Evolutionary conservation across 2,888 invertebrate species (phyloP), one percentile per base, ranked within the genome.

Genomic region (Zygothrica quintamaculata): DNA sequence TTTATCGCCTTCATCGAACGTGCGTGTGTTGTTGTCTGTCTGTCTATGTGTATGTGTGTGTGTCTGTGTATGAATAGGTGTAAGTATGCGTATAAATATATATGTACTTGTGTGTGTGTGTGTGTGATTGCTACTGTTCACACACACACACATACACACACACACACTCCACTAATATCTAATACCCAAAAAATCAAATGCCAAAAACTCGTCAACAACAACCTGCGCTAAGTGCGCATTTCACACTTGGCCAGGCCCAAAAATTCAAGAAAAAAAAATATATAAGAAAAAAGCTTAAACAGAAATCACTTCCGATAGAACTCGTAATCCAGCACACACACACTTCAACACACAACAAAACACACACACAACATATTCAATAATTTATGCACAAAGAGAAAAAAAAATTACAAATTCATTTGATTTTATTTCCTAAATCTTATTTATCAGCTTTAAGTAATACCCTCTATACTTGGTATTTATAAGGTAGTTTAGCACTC

Each of bases 1-100:
- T 87, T 87, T 87, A 82, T 82, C 81, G 81, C 87, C n/a, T 55
- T 72, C 69, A 65, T 40, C 67, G 77, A 66, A 57, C 73, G 70
- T 77, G 74, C 75, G 71, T 50, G 57, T 56, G 26, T 16, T 11
- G 8, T 34, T 50, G 34, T 37, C n/a, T 29, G 51, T 16, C 11
- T 52, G n/a, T 13, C 12, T 46, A 18, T 22, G 36, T 37, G 42
- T 43, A 48, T 29, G 44, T 56, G 39, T 25, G 42, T 29, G 53
- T 18, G 46, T 50, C 31, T 57, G 51, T 31, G n/a, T n/a, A n/a
- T n/a, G n/a, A n/a, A n/a, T n/a, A n/a, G n/a, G n/a, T n/a, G n/a
- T n/a, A n/a, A n/a, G 51, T 16, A 9, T 52, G n/a, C 12, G 15
- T 46, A 18, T 22, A 33, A 34, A 39, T 43, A 48, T 29, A 42